Percentiles rank a stretch among this genome's conserved stretches.
phyloP scores from a whole-genome alignment of 92 coral and sea anemone species.

The Palythoa caribaeorum region DNA sequence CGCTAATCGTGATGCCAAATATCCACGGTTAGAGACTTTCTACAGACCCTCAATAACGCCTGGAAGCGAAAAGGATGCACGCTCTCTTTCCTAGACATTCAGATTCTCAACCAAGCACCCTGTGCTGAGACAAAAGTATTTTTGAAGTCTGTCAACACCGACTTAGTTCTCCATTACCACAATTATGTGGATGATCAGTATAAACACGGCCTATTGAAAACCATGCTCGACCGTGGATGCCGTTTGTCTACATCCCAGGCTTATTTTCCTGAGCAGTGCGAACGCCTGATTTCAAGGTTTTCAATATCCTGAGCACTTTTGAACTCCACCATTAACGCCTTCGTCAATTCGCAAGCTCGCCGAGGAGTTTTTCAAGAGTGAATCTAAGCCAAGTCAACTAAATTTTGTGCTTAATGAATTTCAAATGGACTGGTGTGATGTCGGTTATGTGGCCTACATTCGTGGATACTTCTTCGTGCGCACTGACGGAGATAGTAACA shows the following conservation, averaged over 20 bases:
- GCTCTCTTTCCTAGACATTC: slow-evolving; percentile 52
- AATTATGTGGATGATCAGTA: slow-evolving; percentile 53
- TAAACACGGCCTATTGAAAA: slow-evolving; percentile 41
- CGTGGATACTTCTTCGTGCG: background rate
- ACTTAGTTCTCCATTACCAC: slow-evolving; percentile 50
- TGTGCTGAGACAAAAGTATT: slow-evolving; percentile 56
- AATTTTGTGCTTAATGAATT: background rate
- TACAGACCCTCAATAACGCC: slow-evolving; percentile 49
- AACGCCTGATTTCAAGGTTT: background rate
- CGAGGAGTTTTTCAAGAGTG: background rate
- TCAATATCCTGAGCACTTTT: background rate
- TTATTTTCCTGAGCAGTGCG: background rate
- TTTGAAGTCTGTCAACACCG: slow-evolving; percentile 61
- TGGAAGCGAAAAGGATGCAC: slow-evolving; percentile 39
- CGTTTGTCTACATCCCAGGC: slow-evolving; percentile 55
- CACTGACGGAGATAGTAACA: background rate
- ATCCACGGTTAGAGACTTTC: slow-evolving; percentile 34
- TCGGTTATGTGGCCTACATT: background rate
- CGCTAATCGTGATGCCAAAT: slow-evolving; percentile 24
- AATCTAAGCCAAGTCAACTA: background rate
- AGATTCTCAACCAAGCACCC: slow-evolving; percentile 34
- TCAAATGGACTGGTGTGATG: background rate
- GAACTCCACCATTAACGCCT: slow-evolving; percentile 1
- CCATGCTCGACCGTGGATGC: slow-evolving; percentile 65
- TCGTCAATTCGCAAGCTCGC: slow-evolving; percentile 8